Evolutionary conservation across 2,888 invertebrate species (phyloP), one percentile per base, ranked within the genome.

Genomic region (Automeris io): DNA sequence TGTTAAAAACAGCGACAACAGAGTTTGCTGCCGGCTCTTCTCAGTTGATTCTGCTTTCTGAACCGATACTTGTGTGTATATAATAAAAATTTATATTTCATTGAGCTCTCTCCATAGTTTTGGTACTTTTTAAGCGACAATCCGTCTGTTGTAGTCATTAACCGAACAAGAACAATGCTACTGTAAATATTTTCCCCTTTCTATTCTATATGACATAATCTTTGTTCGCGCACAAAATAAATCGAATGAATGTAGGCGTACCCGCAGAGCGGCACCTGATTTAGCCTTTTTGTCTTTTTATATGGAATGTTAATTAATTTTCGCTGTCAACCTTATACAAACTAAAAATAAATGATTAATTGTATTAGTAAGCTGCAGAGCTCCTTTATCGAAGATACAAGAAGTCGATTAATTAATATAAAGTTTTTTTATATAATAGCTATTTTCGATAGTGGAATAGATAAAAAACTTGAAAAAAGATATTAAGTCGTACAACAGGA

Each of bases 261-360:
- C 67, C 62, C 54, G 62, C 61, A 60, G 54, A 45, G 68, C 59
- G 77, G 78, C 79, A 81, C 73, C 73, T 80, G 73, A 78, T 76
- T 29, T 71, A 66, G 57, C 61, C 62, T 78, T 80, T 70, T 74
- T 72, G 49, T 67, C 50, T 70, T 77, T 80, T 78, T 69, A 74
- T 62, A 65, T 49, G 80, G 83, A 81, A 85, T 82, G 70, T 83
- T 85, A 85, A 85, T 85, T 85, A 85, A 82, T 82, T 81, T 82
- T 77, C 64, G 65, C 75, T 83, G 85, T 85, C 81, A 78, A 76
- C 76, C 67, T 72, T 64, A 66, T 63, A 68, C 70, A 76, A 77
- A 81, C 76, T 79, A 76, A 75, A 73, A 69, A 63, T 69, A 70
- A n/a, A 75, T 80, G 81, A 85, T 83, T 79, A 80, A 82, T 81